Percentiles rank a stretch among this genome's conserved stretches.
Evolutionary conservation across 2,888 invertebrate species (phyloP).

Genomic region (Abrostola tripartita): DNA sequence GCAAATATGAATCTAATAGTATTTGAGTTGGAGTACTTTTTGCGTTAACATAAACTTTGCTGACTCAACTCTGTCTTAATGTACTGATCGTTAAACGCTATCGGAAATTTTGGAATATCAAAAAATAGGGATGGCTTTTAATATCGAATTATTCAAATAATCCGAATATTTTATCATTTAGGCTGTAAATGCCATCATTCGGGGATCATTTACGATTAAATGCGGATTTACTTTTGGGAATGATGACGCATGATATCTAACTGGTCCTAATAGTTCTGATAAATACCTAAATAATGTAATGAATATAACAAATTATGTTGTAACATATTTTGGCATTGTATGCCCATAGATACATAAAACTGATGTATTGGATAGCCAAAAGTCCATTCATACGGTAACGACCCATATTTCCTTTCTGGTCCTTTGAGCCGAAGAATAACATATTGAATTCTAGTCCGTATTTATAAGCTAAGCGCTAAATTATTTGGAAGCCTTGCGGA

Average conservation of each 20-base stretch:
- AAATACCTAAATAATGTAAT: neutral
- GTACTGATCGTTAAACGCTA: constrained; percentile 33
- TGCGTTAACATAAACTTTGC: constrained; percentile 28
- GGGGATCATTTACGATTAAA: no score
- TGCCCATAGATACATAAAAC: neutral
- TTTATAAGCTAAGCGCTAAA: neutral
- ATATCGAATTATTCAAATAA: no score
- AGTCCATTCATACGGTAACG: constrained; percentile 2
- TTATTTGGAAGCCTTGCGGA: neutral
- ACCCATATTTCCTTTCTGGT: neutral
- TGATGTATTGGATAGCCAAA: constrained; percentile 1
- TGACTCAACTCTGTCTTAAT: constrained; percentile 47
- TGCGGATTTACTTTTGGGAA: no score
- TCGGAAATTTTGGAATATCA: constrained; percentile 16
- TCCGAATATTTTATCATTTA: no score
- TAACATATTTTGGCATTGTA: neutral
- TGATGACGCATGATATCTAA: no score
- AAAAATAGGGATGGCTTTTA: constrained; percentile 14
- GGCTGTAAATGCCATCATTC: no score
- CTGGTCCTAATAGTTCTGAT: neutral
- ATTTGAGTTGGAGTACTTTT: constrained; percentile 30
- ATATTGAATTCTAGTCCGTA: neutral
- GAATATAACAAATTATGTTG: neutral
- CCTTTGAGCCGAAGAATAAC: neutral
- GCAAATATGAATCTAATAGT: constrained; percentile 17